These are phyloP conservation scores for Euglossa dilemma DNA, from an alignment of 1,140 invertebrate genomes.

Conservation along the genomic window DNA sequence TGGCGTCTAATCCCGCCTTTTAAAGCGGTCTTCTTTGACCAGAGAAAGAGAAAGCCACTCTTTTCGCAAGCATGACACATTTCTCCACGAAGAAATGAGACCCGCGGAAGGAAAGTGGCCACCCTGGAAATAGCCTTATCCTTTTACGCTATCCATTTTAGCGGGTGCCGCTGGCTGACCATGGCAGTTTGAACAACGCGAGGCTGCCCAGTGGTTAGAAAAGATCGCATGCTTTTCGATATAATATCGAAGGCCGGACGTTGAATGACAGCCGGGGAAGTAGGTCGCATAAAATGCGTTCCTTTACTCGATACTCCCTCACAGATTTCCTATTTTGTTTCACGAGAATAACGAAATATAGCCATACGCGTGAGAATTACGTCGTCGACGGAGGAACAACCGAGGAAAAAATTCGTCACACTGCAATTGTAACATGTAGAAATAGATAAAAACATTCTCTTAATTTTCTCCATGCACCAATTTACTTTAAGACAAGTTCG, in stretches of 20 bases:
- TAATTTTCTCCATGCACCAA: no score
- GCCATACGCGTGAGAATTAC: background rate
- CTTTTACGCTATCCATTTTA: slow-evolving; percentile 27
- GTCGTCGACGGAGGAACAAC: no score
- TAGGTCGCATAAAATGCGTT: slow-evolving; percentile 28
- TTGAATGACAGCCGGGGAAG: slow-evolving; percentile 17
- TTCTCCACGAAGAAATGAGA: slow-evolving; percentile 20
- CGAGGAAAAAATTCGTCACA: no score
- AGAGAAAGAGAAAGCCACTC: background rate
- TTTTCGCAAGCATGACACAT: slow-evolving; percentile 45
- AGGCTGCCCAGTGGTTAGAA: background rate
- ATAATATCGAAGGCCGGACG: slow-evolving; percentile 24
- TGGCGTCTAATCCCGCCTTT: slow-evolving; percentile 20
- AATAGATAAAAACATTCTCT: no score
- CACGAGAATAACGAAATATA: background rate
- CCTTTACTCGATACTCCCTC: background rate
- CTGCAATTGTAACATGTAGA: no score
- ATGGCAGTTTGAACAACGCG: slow-evolving; percentile 15
- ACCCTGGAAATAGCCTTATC: slow-evolving; percentile 30
- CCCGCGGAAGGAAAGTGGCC: slow-evolving; percentile 28
- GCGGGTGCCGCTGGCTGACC: background rate
- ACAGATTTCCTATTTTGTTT: background rate
- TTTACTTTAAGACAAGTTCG: no score
- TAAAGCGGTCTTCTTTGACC: background rate
- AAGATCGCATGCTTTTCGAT: slow-evolving; percentile 33